These are phyloP conservation scores for Habropoda laboriosa DNA, from an alignment of 1,140 invertebrate species.

Conservation along the genomic window DNA sequence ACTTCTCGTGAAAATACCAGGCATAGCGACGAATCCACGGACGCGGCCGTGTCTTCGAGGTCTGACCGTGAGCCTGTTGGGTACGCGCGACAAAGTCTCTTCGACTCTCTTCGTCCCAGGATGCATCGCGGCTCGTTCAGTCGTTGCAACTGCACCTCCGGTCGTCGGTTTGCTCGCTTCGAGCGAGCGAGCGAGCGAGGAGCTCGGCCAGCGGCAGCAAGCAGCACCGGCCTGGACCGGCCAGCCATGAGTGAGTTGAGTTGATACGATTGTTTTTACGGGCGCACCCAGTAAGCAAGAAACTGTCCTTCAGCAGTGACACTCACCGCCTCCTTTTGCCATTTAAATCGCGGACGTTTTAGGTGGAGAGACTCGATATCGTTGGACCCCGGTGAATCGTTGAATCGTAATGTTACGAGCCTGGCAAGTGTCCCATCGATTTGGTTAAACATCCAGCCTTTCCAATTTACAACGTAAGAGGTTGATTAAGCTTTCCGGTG, in stretches of 20 bases:
- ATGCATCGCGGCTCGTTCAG: constrained; percentile 46
- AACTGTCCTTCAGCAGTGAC: constrained; percentile 80
- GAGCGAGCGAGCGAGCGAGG: too few species aligned
- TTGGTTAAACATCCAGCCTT: too few species aligned
- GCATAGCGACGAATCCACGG: constrained; percentile 77
- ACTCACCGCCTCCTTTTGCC: constrained; percentile 68
- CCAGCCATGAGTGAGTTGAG: constrained; percentile 72
- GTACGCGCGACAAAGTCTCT: constrained; percentile 16
- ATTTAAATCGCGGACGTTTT: constrained; percentile 54
- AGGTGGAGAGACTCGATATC: background rate
- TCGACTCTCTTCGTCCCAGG: constrained; percentile 47
- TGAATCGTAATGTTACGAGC: background rate
- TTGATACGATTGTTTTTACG: constrained; percentile 81
- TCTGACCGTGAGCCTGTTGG: constrained; percentile 49
- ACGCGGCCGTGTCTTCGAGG: constrained; percentile 58
- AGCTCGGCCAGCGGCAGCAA: too few species aligned
- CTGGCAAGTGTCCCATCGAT: too few species aligned
- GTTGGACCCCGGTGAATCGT: background rate
- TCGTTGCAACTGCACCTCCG: constrained; percentile 34
- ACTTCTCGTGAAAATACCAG: constrained; percentile 79
- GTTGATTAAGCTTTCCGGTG: too few species aligned
- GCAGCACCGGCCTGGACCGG: constrained; percentile 66
- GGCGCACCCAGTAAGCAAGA: constrained; percentile 78
- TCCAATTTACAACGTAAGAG: too few species aligned
- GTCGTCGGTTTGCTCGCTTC: too few species aligned